Evolutionary conservation across 2,888 invertebrate genomes (phyloP), one percentile per base, ranked within the genome.

Genomic region (Lepeophtheirus nordmannii): DNA sequence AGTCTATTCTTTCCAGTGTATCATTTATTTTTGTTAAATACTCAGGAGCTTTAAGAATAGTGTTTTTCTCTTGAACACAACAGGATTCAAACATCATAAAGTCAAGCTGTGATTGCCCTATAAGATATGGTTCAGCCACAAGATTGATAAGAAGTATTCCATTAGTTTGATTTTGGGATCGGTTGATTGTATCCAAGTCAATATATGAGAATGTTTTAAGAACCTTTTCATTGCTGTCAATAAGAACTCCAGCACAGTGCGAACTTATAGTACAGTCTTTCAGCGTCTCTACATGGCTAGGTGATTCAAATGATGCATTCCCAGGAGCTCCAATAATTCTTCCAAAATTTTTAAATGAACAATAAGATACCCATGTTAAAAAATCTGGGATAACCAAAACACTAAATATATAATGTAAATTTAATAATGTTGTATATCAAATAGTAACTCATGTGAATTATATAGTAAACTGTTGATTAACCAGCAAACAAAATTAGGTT

Each of bases 1-100:
- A 60, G 7, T 23, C 30, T 23, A 60, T 38, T 23, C 60, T 23
- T 10, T 60, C 60, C 23, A 60, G 60, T 14, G 37, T 17, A 30
- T 60, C 60, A 14, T 60, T 22, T 8, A 60, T 37, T 38, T 23
- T 22, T 20, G 17, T 60, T 12, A 46, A 8, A 46, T 22, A 10
- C 60, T 38, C 30, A 11, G 30, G 37, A 10, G 60, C 14, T 11
- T 37, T 60, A 11, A 37, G 10, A 11, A 37, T 60, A 10, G 17
- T 23, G 11, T 37, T 17, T 11, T 60, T 30, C 30, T 60, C 37
- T 12, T 23, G 30, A 30, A 30, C n/a, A 37, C 60, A 60, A 30
- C 60, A 60, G 1, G 7, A 23, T 20, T 60, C 60, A 23, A 60
- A 37, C 7, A 20, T 60, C 60, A 60, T 60, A 22, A 38, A 60